phyloP scores from a whole-genome alignment of 2,113 vertebrate genomes.

The Ptychochromis oligacanthus region DNA sequence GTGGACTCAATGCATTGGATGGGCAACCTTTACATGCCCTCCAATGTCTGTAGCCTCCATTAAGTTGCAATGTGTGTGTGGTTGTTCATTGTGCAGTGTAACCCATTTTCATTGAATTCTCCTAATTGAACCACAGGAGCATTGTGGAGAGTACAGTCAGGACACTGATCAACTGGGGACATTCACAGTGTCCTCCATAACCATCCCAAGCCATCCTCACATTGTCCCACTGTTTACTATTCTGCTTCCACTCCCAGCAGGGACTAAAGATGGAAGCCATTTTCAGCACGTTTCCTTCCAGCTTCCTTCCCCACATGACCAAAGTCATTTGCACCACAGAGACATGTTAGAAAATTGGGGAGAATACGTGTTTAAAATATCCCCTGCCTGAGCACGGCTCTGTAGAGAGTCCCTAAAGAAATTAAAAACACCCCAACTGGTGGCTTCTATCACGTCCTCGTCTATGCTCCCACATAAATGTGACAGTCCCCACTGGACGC shows the following conservation, averaged over 20 bases:
- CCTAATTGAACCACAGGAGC: conserved; percentile 65
- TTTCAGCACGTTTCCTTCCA: conserved; percentile 18
- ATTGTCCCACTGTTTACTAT: conserved; percentile 54
- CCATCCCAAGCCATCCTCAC: conserved; percentile 5
- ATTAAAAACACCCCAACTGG: conserved; percentile 59
- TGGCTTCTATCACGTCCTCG: conserved; percentile 42
- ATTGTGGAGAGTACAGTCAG: conserved; percentile 4
- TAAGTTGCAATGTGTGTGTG: not conserved
- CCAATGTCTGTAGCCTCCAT: not conserved
- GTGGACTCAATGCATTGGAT: too few relatives aligned
- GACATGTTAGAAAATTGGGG: conserved; percentile 35
- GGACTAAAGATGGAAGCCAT: conserved; percentile 36
- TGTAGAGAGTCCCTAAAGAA: conserved; percentile 50
- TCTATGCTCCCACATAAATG: conserved; percentile 44
- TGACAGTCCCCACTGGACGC: conserved; percentile 58
- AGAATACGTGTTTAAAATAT: conserved; percentile 48
- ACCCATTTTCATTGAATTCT: conserved; percentile 36
- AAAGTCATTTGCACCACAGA: conserved; percentile 56
- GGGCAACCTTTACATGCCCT: too few relatives aligned
- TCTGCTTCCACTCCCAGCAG: conserved; percentile 38
- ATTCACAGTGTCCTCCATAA: conserved; percentile 25
- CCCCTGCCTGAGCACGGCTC: not conserved
- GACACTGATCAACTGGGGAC: conserved; percentile 33
- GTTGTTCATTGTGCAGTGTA: not conserved
- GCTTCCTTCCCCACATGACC: not conserved